phyloP scores from a whole-genome alignment of 1,140 invertebrate species.

The Musca vetustissima region DNA sequence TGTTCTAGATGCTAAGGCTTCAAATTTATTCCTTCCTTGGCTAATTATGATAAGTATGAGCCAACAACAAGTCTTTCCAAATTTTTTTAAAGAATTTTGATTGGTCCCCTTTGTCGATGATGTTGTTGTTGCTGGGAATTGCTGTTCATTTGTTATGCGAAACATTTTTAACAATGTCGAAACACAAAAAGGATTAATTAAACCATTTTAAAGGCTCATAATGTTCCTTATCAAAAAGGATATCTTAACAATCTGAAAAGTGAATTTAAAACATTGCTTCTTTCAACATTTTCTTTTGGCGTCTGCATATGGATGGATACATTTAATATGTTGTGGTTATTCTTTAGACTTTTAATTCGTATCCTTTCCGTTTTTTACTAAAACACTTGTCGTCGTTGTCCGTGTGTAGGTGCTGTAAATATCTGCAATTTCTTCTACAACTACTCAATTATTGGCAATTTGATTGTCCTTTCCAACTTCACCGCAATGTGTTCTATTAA shows the following conservation, averaged over 20 bases:
- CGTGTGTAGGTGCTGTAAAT: background rate
- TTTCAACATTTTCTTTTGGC: no score
- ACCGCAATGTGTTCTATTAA: slow-evolving; percentile 55
- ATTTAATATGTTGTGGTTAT: no score
- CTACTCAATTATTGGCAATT: slow-evolving; percentile 14
- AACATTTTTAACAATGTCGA: slow-evolving; percentile 42
- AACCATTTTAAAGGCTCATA: slow-evolving; percentile 33
- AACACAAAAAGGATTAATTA: slow-evolving; percentile 52
- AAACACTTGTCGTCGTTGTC: background rate
- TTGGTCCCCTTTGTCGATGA: no score
- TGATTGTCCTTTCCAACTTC: slow-evolving; percentile 20
- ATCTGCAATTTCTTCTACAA: background rate
- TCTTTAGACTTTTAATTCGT: background rate
- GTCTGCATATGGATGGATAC: no score
- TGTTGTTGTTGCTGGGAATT: background rate
- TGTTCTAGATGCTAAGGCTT: no score
- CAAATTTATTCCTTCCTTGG: background rate
- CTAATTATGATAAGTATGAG: slow-evolving; percentile 15
- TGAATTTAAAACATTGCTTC: no score
- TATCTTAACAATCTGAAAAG: no score
- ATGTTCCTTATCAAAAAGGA: no score
- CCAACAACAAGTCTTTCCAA: no score
- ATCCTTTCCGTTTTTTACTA: background rate
- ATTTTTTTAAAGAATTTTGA: no score
- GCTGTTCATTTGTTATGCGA: slow-evolving; percentile 53